Evolutionary conservation across 2,888 invertebrate genomes (phyloP), one percentile per base, ranked within the genome.

Genomic region (Oeneis ivallda): DNA sequence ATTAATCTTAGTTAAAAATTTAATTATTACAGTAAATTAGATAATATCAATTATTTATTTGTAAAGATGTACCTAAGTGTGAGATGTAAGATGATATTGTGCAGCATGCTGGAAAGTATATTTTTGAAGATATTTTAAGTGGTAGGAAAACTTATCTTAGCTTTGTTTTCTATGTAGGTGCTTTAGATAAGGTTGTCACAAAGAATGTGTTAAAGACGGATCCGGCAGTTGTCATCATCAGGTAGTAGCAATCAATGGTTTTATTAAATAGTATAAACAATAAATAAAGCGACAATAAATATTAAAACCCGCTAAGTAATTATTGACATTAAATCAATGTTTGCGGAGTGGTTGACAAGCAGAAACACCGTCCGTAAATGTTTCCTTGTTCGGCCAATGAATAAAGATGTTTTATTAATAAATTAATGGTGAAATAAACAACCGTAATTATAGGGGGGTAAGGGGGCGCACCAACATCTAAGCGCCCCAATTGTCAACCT

Each of bases 351-450:
- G 50, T 43, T 62, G 67, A 67, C 65, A 65, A 57, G 67, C 57
- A 61, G 58, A 62, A 65, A 68, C 62, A 68, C 62, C 39, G 62
- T 43, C 43, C 37, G 58, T 39, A 45, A 37, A 32, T 34, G 65
- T 59, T 68, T 68, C 68, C 68, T 68, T 68, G 59, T 68, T 65
- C 26, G 19, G 39, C 47, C 17, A n/a, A 67, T 64, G 61, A 64
- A 67, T 64, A 64, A 62, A 64, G 66, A 66, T 66, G 64, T 62
- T 64, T n/a, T 61, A 58, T 60, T 17, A 39, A 50, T 60, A 50
- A 56, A 56, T 41, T 56, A 41, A 54, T 54, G 15, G 17, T 39
- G 37, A 54, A 39, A 39, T 54, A 54, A 39, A 54, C 39, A 39
- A 39, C 39, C 17, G 39, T 11, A 39, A 41, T 54, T 54, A 39